Percentiles rank a stretch among this genome's conserved stretches.
These are phyloP conservation scores for Salticus scenicus DNA, from an alignment of 2,888 invertebrate genomes.

Conservation along the genomic window DNA sequence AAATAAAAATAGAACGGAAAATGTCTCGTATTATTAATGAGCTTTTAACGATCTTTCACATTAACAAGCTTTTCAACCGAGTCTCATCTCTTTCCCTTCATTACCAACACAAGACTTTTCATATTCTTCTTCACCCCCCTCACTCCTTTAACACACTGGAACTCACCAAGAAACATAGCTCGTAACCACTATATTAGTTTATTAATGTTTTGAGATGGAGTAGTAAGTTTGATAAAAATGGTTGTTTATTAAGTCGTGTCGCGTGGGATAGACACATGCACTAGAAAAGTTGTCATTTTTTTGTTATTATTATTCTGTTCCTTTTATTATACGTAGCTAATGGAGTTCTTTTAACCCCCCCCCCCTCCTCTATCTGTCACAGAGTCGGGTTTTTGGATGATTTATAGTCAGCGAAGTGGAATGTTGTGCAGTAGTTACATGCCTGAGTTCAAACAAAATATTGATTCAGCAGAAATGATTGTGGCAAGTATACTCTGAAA, in stretches of 20 bases:
- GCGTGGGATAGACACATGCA: conserved; percentile 21
- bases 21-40: conserved; percentile 65
- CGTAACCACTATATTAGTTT: conserved; percentile 61
- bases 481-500: neutral
- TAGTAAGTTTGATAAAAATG: conserved; percentile 36
- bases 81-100: conserved; percentile 23
- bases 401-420: conserved; percentile 35
- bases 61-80: conserved; percentile 54
- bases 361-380: conserved; percentile 65
- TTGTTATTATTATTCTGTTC: conserved; percentile 11
- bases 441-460: conserved; percentile 19
- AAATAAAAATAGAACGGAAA: conserved; percentile 36
- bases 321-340: conserved; percentile 52
- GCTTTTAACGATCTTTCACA: conserved; percentile 66
- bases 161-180: conserved; percentile 21
- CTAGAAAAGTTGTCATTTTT: conserved; percentile 19
- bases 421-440: conserved; percentile 15
- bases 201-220: conserved; percentile 40
- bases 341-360: conserved; percentile 61
- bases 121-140: conserved; percentile 54
- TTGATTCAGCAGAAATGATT: neutral
- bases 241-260: conserved; percentile 54
- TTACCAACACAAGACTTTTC: conserved; percentile 64
- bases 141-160: neutral
- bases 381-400: conserved; percentile 54